Evolutionary conservation across 2,888 invertebrate genomes (phyloP), one percentile per base, ranked within the genome.

Genomic region (Cistogaster globosa): DNA sequence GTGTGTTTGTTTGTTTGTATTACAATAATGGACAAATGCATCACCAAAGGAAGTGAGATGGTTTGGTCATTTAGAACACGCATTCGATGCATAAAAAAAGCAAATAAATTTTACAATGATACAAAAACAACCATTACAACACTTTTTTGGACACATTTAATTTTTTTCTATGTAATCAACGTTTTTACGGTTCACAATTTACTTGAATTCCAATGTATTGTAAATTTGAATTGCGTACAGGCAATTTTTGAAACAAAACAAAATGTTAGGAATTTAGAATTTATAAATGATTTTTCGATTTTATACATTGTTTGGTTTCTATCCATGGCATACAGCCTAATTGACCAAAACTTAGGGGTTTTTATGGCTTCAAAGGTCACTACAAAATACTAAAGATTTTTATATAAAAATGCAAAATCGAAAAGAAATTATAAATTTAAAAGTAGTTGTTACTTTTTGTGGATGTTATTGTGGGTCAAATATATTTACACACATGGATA

Each of bases 41-140:
- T 68, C 38, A 38, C 26, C 16, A 42, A 57, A 55, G 3, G 45
- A 22, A 16, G 32, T n/a, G 58, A 53, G 6, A 36, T 38, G 18
- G 20, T 20, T 36, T 51, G 38, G 69, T 22, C 45, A 68, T 55
- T 69, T 38, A 68, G 68, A 16, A 32, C 5, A 60, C 55, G 53
- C 18, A 45, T 42, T n/a, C 14, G 18, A 14, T 14, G 60, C 60
- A 76, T 72, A 48, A 65, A 62, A 72, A 72, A 38, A 69, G 57
- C 63, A 81, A 69, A 78, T 82, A 81, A 78, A 75, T 85, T 65
- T 77, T 26, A 38, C 42, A 14, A 36, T 77, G 72, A 62, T 69
- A 77, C 74, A 69, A 77, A 57, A 81, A 74, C 72, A 68, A 65
- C 22, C 53, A 85, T 85, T 81, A 63, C 58, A 58, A 69, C 82